Conservation (phyloP, 2,888 invertebrate species). For the Lysandra bellargus region DNA sequence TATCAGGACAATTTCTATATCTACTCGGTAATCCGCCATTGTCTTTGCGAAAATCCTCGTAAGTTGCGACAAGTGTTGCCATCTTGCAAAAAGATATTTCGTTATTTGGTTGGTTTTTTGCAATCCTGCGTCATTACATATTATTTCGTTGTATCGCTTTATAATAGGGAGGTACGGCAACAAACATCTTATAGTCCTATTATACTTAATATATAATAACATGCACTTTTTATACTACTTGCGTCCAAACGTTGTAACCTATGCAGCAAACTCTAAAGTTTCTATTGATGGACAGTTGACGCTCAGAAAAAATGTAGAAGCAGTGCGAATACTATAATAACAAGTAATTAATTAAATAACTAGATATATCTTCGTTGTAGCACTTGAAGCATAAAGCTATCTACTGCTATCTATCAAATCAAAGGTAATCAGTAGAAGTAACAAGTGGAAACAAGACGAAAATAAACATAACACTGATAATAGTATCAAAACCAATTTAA, state of each 20-base stretch:
- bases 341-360: neutral
- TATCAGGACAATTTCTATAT: conserved; percentile 29
- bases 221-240: no score
- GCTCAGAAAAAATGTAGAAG: no score
- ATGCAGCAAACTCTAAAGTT: neutral
- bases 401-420: neutral
- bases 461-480: neutral
- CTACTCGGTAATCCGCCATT: conserved; percentile 3
- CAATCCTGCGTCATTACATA: neutral
- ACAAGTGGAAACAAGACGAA: neutral
- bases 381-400: neutral
- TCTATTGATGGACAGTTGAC: no score
- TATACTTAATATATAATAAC: no score
- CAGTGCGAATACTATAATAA: neutral
- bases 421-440: neutral
- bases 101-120: neutral
- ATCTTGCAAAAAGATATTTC: neutral
- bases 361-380: neutral
- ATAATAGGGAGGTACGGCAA: neutral
- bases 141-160: neutral
- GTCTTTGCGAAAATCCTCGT: conserved; percentile 18
- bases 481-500: neutral
- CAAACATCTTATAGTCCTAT: neutral
- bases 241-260: no score
- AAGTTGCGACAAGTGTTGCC: neutral